phyloP scores from a whole-genome alignment of 2,888 invertebrate genomes.

The Agrotis puta region DNA sequence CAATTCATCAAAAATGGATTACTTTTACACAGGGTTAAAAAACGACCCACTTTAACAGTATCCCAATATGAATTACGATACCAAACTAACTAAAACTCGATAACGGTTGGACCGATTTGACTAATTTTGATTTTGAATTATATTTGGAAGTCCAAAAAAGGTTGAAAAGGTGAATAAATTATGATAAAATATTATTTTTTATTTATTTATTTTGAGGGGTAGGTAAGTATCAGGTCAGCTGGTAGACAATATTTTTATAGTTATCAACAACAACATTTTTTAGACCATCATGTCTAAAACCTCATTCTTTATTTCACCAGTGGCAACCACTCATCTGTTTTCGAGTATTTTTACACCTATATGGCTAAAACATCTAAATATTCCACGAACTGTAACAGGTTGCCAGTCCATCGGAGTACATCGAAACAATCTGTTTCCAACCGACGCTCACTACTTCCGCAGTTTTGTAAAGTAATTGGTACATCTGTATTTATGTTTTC shows the following conservation, averaged over 20 bases:
- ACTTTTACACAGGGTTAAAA: no score
- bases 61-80: no score
- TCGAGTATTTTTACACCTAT: neutral
- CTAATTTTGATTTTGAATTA: no score
- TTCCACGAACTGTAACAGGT: conserved; percentile 51
- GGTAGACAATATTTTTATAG: no score
- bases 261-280: neutral
- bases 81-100: no score
- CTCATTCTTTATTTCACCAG: neutral
- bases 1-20: neutral
- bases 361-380: conserved; percentile 44
- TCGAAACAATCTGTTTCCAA: conserved; percentile 47
- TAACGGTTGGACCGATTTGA: no score
- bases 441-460: conserved; percentile 21
- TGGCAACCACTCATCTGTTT: neutral
- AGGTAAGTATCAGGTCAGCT: no score
- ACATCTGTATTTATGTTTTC: conserved; percentile 28
- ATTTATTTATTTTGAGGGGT: no score
- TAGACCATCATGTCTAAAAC: neutral
- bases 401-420: conserved; percentile 44
- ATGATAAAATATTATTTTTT: no score
- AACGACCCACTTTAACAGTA: no score
- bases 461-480: conserved; percentile 40
- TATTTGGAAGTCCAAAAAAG: no score
- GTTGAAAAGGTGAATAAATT: no score